These are phyloP conservation scores for Listronotus bonariensis DNA, from an alignment of 1,140 invertebrate species.

Conservation along the genomic window DNA sequence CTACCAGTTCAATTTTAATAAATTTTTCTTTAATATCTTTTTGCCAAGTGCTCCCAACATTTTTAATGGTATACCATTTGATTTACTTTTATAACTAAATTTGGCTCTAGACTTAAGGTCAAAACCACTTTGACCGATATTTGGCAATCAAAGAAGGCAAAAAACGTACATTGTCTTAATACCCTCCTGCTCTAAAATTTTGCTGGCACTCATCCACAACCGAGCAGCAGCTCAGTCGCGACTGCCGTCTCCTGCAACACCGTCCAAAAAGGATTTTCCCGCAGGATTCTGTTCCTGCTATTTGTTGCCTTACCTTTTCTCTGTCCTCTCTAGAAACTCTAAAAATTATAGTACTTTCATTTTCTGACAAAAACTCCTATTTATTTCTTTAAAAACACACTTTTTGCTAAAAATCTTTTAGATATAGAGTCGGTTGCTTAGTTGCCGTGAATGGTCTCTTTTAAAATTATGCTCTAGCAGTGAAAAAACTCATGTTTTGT, in stretches of 20 bases:
- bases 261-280: slow-evolving; percentile 20
- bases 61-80: too few species aligned
- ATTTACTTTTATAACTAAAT: too few species aligned
- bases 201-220: slow-evolving; percentile 22
- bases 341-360: background rate
- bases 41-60: too few species aligned
- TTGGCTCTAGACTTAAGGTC: too few species aligned
- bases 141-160: background rate
- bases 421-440: slow-evolving; percentile 6
- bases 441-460: background rate
- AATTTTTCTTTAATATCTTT: too few species aligned
- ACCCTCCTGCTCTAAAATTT: slow-evolving; percentile 7
- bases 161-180: background rate
- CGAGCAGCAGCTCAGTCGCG: slow-evolving; percentile 33
- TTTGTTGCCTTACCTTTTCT: background rate
- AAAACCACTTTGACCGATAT: background rate
- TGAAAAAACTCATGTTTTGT: background rate
- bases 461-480: background rate
- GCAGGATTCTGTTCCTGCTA: slow-evolving; percentile 17
- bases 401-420: background rate
- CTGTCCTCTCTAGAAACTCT: background rate
- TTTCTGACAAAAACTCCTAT: background rate
- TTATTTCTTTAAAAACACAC: background rate
- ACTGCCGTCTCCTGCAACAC: slow-evolving; percentile 25
- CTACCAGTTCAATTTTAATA: too few species aligned